Evolutionary conservation across 2,888 invertebrate species (phyloP), one percentile per base, ranked within the genome.

Genomic region (Acheta domesticus): DNA sequence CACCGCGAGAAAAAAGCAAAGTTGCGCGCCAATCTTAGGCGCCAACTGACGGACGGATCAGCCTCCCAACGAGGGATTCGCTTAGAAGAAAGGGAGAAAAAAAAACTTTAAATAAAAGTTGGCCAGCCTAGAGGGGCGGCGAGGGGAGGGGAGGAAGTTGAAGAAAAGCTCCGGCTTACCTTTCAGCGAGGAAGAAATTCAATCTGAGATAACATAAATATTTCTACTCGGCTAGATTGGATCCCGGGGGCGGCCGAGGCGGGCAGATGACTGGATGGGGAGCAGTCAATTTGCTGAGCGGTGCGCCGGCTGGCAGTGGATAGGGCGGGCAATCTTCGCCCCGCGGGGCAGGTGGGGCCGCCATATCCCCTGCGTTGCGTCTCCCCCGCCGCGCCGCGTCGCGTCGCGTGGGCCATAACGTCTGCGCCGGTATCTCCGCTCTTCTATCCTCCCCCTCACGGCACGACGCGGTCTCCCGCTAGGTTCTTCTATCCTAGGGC

Each of bases 131-230:
- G 36, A 36, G 36, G 36, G 36, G 8, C 2, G 3, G 8, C 0
- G 4, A 8, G 36, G 8, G 36, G 36, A 14, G 62, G n/a, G 62
- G 62, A n/a, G 62, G 62, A 62, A 19, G 62, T 62, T 62, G 62
- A 62, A 62, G 62, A 62, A n/a, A 62, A 62, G n/a, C 62, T 36
- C 62, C 12, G 62, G 14, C 62, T 62, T 62, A n/a, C 62, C n/a
- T 62, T n/a, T 62, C 62, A 62, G n/a, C 62, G 62, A n/a, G 62
- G 62, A n/a, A 62, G 62, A 62, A 62, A 62, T 62, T 62, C 62
- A 62, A 62, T 62, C 62, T 62, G n/a, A 62, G 62, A 62, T 62
- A 19, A 62, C 62, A 62, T 62, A 62, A 62, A 62, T 62, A 62
- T 62, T 62, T 62, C 62, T 62, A 62, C 62, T 62, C 62, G n/a